These are phyloP conservation scores for Neotoma lepida DNA, from an alignment of 2,113 vertebrate genomes.

Conservation along the genomic window DNA sequence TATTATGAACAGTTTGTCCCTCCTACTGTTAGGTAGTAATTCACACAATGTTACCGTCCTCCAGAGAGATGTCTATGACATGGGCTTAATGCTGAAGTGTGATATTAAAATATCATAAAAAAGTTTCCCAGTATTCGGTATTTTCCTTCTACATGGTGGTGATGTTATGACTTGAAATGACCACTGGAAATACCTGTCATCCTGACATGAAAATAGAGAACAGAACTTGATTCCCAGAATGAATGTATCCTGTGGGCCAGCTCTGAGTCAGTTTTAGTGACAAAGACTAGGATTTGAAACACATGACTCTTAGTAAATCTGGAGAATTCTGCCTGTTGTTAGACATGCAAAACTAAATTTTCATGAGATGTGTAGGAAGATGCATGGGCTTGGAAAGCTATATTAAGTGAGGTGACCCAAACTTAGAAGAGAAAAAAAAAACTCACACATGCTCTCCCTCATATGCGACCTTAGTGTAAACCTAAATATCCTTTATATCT, in stretches of 20 bases:
- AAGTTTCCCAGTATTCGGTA: background rate
- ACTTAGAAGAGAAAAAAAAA: background rate
- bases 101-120: background rate
- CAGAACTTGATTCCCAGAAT: background rate
- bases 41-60: background rate
- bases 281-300: background rate
- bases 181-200: background rate
- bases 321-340: background rate
- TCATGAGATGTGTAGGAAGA: background rate
- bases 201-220: background rate
- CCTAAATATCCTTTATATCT: background rate
- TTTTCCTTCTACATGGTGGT: background rate
- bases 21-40: background rate
- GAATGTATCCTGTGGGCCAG: background rate
- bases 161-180: background rate
- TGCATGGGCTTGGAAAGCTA: background rate
- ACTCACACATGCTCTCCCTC: background rate
- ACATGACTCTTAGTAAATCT: background rate
- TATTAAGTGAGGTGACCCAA: background rate
- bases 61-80: background rate
- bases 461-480: background rate
- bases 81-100: background rate
- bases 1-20: background rate
- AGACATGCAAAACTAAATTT: background rate
- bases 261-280: background rate